Base-by-base conservation (phyloP, 2,113 vertebrate species). In the Corvus moneduloides region DNA sequence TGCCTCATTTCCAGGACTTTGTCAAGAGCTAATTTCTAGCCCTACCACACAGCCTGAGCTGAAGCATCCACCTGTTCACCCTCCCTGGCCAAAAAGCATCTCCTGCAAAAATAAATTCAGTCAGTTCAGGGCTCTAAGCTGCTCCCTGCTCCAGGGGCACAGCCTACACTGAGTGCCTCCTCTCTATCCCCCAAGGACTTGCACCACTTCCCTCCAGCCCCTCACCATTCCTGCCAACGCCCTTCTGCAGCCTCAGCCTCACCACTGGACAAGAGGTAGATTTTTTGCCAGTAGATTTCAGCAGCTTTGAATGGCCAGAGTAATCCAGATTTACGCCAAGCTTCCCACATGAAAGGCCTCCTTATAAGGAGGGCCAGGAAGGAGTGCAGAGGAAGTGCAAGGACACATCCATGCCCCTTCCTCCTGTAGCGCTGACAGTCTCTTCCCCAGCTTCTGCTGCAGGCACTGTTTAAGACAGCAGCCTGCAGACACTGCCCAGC, bases 211-310 rank as follows among this genome's bases (percentile, higher is more conserved):
- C 51, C 67, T 79, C n/a, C 22, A 16, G 52, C 51, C 67, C 39
- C 43, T 66, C 11, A 1, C 18, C 5, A 0, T 15, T 66, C 59
- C 68, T 52, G 39, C 43, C 55, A 35, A 5, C 0, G 0, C 8
- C 18, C 22, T 86, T 28, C 59, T 74, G 48, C 63, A 62, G 23
- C 62, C 37, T 39, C 44, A 24, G 59, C 75, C 62, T 79, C 52
- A 43, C 33, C 58, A 23, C 35, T 3, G 30, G 22, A 32, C 4
- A 19, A 59, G 33, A 46, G 8, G 4, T 26, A 71, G 37, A 10
- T 17, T 62, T 84, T 59, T 73, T 39, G n/a, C 15, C 58, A 46
- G 69, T 16, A 66, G 55, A 37, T 54, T 64, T 81, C 33, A 44
- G 16, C 22, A 56, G 23, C 24, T 90, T 77, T 8, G 6, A 62